Conservation (phyloP, 2,113 vertebrate genomes). For the Erythrolamprus reginae region DNA sequence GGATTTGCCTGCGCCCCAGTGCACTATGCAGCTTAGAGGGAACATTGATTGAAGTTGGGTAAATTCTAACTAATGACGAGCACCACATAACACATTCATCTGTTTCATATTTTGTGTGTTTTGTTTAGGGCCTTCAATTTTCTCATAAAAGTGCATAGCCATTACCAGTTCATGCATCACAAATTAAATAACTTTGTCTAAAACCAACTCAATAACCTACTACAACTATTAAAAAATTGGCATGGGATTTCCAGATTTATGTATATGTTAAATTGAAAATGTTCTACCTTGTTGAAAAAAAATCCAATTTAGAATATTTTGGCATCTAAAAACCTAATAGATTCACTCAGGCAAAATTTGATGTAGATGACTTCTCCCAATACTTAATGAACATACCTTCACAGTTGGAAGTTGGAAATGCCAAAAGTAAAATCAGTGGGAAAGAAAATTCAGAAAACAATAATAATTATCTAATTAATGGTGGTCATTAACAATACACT, state of each 20-base stretch:
- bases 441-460: not conserved
- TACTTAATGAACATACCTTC: not conserved
- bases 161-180: not conserved
- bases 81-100: not conserved
- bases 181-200: not conserved
- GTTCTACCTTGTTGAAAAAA: not conserved
- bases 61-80: not conserved
- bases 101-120: not conserved
- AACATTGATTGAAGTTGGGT: not conserved
- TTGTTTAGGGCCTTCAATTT: not conserved
- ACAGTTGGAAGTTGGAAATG: not conserved
- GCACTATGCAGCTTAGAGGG: no score
- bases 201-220: not conserved
- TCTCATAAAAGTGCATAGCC: not conserved
- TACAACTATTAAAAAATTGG: not conserved
- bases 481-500: not conserved
- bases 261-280: not conserved
- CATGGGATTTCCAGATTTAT: not conserved
- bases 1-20: no score
- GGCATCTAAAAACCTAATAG: not conserved
- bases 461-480: not conserved
- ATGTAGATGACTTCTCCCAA: not conserved
- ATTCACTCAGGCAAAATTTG: not conserved
- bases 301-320: not conserved
- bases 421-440: not conserved